Conservation (phyloP, 2,113 vertebrate species). For the Tursiops truncatus region DNA sequence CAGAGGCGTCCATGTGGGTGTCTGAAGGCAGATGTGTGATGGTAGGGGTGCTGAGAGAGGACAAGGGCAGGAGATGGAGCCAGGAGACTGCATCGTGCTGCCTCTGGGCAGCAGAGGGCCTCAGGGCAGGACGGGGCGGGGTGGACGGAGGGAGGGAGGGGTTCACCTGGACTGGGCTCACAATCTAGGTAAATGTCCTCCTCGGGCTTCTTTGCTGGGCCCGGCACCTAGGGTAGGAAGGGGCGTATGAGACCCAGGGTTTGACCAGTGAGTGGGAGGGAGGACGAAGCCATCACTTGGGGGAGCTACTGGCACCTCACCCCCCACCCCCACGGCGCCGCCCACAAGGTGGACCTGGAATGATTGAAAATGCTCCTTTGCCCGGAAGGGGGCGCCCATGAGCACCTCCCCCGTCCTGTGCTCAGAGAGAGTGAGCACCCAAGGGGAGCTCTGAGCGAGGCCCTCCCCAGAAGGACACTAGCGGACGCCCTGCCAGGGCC, state of each 20-base stretch:
- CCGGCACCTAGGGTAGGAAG: not conserved
- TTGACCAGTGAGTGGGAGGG: not conserved
- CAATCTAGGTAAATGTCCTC: constrained; percentile 72
- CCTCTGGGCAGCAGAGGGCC: not conserved
- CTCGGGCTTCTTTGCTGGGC: not conserved
- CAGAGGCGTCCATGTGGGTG: not conserved
- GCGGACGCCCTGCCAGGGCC: not conserved
- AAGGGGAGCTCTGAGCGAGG: not conserved
- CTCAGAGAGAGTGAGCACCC: not conserved
- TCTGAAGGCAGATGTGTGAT: not conserved
- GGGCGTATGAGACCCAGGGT: too few relatives aligned
- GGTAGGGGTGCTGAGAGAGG: not conserved
- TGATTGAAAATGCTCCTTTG: not conserved
- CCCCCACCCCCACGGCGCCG: not conserved
- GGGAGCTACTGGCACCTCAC: not conserved
- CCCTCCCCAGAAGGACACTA: not conserved
- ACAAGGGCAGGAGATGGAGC: not conserved
- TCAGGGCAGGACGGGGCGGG: not conserved
- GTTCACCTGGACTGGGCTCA: constrained; percentile 52
- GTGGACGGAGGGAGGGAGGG: not conserved
- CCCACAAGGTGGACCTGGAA: not conserved
- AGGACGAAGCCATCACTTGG: not conserved
- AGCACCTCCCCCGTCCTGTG: not conserved
- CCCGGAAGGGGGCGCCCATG: not conserved
- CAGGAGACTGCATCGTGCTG: not conserved